Evolutionary conservation across 2,888 invertebrate genomes (phyloP), one percentile per base, ranked within the genome.

Genomic region (Helobdella robusta): DNA sequence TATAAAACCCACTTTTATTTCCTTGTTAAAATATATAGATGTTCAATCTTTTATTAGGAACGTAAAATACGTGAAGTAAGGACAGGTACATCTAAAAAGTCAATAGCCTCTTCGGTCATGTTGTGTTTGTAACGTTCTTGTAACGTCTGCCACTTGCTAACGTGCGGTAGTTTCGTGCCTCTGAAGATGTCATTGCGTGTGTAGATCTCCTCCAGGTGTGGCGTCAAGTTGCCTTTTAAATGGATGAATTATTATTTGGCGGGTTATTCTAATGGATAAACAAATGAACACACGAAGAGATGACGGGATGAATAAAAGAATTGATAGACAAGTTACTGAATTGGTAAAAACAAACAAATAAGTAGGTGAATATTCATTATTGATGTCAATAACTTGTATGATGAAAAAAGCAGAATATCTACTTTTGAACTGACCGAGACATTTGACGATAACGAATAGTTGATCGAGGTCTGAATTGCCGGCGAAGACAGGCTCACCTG

Each of bases 381-480:
- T n/a, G n/a, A n/a, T n/a, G n/a, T n/a, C n/a, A n/a, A n/a, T n/a
- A n/a, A n/a, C n/a, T n/a, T n/a, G n/a, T n/a, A n/a, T n/a, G n/a
- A n/a, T n/a, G n/a, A n/a, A n/a, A n/a, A n/a, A n/a, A n/a, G n/a
- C n/a, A n/a, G n/a, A 52, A 23, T 52, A 23, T 15, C 11, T 11
- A 59, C 8, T 15, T 48, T 28, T 11, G 11, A 32, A 35, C 65
- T 46, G 11, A 78, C 89, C 91, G 68, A 90, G 83, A 74, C 86
- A 83, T 79, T 86, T 87, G 46, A 87, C 86, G 69, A 91, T 90
- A 69, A 87, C 84, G 72, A 86, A 88, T 0, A 91, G 82, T 75
- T 91, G 91, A 77, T 91, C 91, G 64, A 91, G 87, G 77, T 91
- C 91, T 0, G 89, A 89, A 74, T 91, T 89, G 0, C 91, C 91